Conservation (phyloP, 2,888 invertebrate species). For the Mimachlamys varia region DNA sequence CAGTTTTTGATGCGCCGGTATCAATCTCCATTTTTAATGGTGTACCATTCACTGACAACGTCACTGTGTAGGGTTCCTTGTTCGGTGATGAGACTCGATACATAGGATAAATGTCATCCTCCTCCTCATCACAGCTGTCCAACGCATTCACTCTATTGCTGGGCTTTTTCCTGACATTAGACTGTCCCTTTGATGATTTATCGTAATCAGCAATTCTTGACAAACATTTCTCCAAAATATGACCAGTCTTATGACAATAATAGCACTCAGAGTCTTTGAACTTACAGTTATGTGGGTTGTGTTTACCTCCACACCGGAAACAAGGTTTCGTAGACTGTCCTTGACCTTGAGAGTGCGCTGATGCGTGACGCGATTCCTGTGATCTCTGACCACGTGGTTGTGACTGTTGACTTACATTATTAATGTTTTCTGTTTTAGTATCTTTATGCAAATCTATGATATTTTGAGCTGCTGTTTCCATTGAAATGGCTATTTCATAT, state of each 20-base stretch:
- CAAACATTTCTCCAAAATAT: not conserved
- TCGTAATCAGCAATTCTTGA: no score
- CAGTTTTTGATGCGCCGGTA: no score
- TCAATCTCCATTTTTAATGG: no score
- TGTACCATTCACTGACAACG: no score
- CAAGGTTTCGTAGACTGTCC: not conserved
- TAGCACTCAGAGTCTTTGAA: conserved; percentile 6
- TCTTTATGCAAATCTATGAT: not conserved
- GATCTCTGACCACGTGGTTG: not conserved
- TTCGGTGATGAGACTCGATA: no score
- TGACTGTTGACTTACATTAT: not conserved
- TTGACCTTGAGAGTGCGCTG: conserved; percentile 29
- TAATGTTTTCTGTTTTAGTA: not conserved
- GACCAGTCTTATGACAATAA: conserved; percentile 6
- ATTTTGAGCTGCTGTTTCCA: conserved; percentile 32
- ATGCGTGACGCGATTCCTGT: not conserved
- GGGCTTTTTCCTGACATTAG: no score
- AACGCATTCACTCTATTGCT: no score
- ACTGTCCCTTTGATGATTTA: no score
- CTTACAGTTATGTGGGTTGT: not conserved
- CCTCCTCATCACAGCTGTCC: no score
- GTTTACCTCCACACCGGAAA: conserved; percentile 21
- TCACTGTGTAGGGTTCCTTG: no score
- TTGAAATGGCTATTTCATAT: conserved; percentile 16
- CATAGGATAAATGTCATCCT: no score